A percentile compares a stretch with the other conserved stretches of the same genome.
Conservation (phyloP, 2,888 invertebrate genomes). For the Rhodophaea formosa region DNA sequence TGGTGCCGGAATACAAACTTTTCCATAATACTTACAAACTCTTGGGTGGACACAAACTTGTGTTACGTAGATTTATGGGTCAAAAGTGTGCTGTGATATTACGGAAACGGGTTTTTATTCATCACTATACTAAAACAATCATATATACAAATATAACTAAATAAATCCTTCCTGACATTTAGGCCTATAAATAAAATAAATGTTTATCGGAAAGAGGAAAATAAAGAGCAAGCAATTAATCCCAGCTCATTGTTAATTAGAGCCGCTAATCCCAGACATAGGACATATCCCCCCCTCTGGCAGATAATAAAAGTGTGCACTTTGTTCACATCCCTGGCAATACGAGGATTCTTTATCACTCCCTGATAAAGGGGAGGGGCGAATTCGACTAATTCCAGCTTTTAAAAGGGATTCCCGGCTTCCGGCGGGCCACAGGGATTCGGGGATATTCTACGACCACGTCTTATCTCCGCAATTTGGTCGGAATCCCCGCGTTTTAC, state of each 20-base stretch:
- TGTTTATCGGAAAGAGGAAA: not conserved
- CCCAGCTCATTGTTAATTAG: not conserved
- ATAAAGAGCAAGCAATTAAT: not conserved
- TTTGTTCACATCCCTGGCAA: constrained; percentile 38
- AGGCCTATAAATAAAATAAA: not conserved
- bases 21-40: constrained; percentile 40
- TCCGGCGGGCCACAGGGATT: constrained; percentile 46
- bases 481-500: constrained; percentile 42
- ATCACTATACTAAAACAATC: not conserved
- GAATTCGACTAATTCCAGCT: constrained; percentile 57
- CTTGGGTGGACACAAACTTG: constrained; percentile 39
- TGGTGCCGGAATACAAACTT: constrained; percentile 45
- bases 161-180: not conserved
- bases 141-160: not conserved
- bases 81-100: constrained; percentile 5
- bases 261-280: not conserved
- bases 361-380: constrained; percentile 45
- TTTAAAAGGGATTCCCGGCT: constrained; percentile 41
- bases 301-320: constrained; percentile 26
- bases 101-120: not conserved
- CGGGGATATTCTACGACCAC: constrained; percentile 39
- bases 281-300: not conserved
- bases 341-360: constrained; percentile 46
- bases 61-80: constrained; percentile 33
- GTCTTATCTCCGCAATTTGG: constrained; percentile 47